These are phyloP conservation scores for Brassicogethes aeneus DNA, from an alignment of 2,888 invertebrate species.

Conservation along the genomic window DNA sequence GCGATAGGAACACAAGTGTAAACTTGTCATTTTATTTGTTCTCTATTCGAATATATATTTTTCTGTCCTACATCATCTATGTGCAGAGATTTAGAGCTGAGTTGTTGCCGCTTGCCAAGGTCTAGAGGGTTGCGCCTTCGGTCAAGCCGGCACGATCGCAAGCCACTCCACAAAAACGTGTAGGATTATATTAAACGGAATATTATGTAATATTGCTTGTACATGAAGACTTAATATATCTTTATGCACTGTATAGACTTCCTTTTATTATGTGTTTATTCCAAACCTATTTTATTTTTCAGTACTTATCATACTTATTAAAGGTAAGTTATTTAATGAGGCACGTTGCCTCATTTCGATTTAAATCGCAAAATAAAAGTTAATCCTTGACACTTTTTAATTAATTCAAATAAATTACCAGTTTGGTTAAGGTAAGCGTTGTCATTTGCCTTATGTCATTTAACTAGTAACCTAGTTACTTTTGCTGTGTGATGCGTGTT, in stretches of 20 bases:
- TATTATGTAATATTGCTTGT: constrained; percentile 64
- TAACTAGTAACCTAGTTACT: too few species aligned
- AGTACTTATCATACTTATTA: too few species aligned
- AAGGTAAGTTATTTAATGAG: background rate
- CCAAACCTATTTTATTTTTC: background rate
- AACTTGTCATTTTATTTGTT: constrained; percentile 38
- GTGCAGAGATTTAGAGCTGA: background rate
- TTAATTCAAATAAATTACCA: too few species aligned
- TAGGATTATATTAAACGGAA: constrained; percentile 45
- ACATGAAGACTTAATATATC: constrained; percentile 70
- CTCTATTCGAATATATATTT: constrained; percentile 38
- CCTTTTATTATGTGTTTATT: constrained; percentile 9
- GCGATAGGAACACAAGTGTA: constrained; percentile 38
- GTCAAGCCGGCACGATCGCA: constrained; percentile 7
- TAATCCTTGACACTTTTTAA: too few species aligned
- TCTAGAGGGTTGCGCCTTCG: constrained; percentile 2
- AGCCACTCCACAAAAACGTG: constrained; percentile 29
- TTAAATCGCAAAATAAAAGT: too few species aligned
- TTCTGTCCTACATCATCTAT: constrained; percentile 31
- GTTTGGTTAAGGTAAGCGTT: too few species aligned
- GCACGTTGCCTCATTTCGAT: too few species aligned
- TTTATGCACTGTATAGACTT: constrained; percentile 62
- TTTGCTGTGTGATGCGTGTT: too few species aligned
- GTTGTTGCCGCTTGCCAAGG: background rate
- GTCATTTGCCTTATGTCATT: too few species aligned